Evolutionary conservation across 2,113 vertebrate species (phyloP), one percentile per base, ranked within the genome.

Genomic region (Progne subis): DNA sequence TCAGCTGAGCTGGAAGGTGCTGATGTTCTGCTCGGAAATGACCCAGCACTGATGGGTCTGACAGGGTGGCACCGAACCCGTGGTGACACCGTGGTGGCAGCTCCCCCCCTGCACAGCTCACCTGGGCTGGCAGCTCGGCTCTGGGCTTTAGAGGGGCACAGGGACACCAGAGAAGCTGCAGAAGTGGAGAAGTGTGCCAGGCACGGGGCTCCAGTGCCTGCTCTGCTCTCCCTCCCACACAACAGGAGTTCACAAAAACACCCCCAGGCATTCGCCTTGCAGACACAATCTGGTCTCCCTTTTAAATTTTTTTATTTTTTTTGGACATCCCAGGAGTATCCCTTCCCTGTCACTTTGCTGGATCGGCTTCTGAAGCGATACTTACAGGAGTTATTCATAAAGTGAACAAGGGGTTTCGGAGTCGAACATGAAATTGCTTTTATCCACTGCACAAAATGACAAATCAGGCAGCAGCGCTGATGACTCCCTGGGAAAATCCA

Each of bases 361-460:
- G n/a, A 75, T 69, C 37, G 3, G 77, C 86, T 49, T 67, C 86
- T 59, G 49, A 82, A 88, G 92, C 9, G 68, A 60, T 69, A 19
- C 75, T 52, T 90, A 84, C 88, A 86, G 65, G 41, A 92, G 95
- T 79, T 93, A 53, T 37, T 83, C 88, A 76, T 56, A 65, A 92
- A 82, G 82, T 11, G 91, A 92, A 93, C 92, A 95, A 29, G 72
- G 50, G 74, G 49, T 79, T 88, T 72, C 26, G 23, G 88, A 88
- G 94, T 15, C 3, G 14, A 84, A 95, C 96, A 87, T 41, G 78
- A 46, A 95, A 95, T 95, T 85, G 94, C 94, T 95, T 75, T 95
- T 91, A 95, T 80, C 95, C 52, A 0, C 92, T 44, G 61, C 80
- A 72, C 52, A 44, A 75, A 29, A 6, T 10, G 85, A 93, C 75